Conservation (phyloP, 2,113 vertebrate species). For the Nerophis lumbriciformis region DNA sequence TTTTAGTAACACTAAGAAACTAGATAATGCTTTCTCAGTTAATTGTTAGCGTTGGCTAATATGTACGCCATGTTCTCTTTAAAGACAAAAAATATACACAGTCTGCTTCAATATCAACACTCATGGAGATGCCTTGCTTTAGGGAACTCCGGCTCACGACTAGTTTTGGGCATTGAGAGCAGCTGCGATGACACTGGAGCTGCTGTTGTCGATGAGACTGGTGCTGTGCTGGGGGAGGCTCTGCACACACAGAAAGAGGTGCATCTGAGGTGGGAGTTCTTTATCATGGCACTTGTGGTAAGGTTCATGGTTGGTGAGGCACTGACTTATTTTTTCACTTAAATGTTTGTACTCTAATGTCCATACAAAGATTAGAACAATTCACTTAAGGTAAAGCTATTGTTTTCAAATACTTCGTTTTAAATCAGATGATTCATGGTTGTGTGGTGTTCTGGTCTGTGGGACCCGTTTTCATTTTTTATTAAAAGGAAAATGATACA, state of each 20-base stretch:
- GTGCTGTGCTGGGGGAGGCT: constrained; percentile 81
- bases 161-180: constrained; percentile 90
- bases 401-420: too few species aligned
- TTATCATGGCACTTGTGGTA: too few species aligned
- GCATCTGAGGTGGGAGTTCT: constrained; percentile 81
- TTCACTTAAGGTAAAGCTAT: too few species aligned
- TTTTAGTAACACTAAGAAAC: background rate
- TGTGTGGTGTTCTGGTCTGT: too few species aligned
- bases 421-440: too few species aligned
- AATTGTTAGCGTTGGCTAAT: too few species aligned
- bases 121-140: background rate
- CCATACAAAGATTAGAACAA: too few species aligned
- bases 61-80: constrained; percentile 22
- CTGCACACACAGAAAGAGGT: constrained; percentile 83
- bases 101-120: constrained; percentile 1
- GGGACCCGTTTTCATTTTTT: too few species aligned
- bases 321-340: too few species aligned
- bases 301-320: too few species aligned
- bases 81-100: background rate
- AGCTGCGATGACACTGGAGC: constrained; percentile 97
- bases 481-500: too few species aligned
- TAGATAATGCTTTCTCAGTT: background rate
- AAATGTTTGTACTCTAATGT: too few species aligned
- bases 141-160: constrained; percentile 29
- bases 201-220: constrained; percentile 85